A percentile compares a stretch with the other conserved stretches of the same genome.
phyloP scores from a whole-genome alignment of 2,797 vertebrate species.

The Myotis planiceps region DNA sequence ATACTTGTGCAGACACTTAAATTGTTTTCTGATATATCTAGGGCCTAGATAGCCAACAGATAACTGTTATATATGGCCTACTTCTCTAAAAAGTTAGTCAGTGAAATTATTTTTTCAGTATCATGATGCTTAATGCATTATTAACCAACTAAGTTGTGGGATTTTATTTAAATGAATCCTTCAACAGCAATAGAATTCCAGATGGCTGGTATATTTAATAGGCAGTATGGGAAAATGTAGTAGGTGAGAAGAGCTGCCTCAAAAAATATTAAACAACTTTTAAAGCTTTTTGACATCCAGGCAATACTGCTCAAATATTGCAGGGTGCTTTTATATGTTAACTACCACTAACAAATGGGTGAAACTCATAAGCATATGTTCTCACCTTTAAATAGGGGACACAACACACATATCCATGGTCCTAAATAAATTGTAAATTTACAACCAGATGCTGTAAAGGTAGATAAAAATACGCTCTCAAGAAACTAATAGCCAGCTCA shows the following conservation, averaged over 20 bases:
- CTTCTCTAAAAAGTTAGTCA: neutral
- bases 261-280: constrained; percentile 60
- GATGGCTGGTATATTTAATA: constrained; percentile 62
- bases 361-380: constrained; percentile 67
- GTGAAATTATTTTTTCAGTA: constrained; percentile 47
- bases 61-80: neutral
- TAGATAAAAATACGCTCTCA: constrained; percentile 62
- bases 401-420: constrained; percentile 45
- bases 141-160: constrained; percentile 27
- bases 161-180: constrained; percentile 62
- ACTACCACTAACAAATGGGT: constrained; percentile 53
- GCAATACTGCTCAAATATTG: neutral
- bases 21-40: neutral
- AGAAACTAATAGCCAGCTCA: constrained; percentile 63
- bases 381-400: constrained; percentile 61
- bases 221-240: constrained; percentile 51
- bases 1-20: neutral
- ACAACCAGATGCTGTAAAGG: constrained; percentile 64
- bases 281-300: constrained; percentile 54
- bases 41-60: neutral
- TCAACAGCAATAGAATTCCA: constrained; percentile 55
- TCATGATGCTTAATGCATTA: constrained; percentile 48
- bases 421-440: constrained; percentile 73
- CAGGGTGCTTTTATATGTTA: constrained; percentile 51
- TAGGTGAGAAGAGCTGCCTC: constrained; percentile 30